Percentiles rank a stretch among this genome's conserved stretches.
Evolutionary conservation across 2,797 vertebrate genomes (phyloP).

Genomic region (Diglossa cyanea): DNA sequence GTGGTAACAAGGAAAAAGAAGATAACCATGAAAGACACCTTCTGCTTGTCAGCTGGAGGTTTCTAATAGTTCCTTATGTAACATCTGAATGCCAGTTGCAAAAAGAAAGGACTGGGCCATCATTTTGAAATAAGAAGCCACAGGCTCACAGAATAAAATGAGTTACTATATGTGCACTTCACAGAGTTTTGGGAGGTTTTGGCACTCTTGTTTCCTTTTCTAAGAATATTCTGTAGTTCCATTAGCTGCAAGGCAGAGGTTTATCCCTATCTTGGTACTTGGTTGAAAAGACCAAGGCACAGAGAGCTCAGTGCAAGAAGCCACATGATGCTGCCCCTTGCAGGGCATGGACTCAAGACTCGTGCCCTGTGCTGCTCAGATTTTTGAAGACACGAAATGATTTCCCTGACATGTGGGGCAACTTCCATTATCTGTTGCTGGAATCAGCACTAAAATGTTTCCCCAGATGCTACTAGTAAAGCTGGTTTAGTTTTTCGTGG

Average conservation of each 20-base stretch:
- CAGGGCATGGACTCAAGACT: background rate
- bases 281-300: background rate
- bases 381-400: background rate
- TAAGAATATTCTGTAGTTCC: background rate
- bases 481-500: background rate
- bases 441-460: background rate
- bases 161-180: background rate
- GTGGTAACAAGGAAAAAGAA: background rate
- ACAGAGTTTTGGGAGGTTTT: rapidly evolving
- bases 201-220: background rate
- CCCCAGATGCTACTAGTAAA: background rate
- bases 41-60: background rate
- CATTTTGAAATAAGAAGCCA: background rate
- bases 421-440: background rate
- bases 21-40: background rate
- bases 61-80: background rate
- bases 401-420: background rate
- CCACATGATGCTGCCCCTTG: background rate
- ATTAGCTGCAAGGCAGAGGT: background rate
- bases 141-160: background rate
- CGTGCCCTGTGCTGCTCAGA: rapidly evolving
- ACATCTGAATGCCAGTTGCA: background rate
- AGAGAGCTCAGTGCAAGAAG: background rate
- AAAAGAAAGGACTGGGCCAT: background rate
- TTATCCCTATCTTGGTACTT: background rate